Conservation (phyloP, 2,113 vertebrate species). For the Sarotherodon lohbergeri region DNA sequence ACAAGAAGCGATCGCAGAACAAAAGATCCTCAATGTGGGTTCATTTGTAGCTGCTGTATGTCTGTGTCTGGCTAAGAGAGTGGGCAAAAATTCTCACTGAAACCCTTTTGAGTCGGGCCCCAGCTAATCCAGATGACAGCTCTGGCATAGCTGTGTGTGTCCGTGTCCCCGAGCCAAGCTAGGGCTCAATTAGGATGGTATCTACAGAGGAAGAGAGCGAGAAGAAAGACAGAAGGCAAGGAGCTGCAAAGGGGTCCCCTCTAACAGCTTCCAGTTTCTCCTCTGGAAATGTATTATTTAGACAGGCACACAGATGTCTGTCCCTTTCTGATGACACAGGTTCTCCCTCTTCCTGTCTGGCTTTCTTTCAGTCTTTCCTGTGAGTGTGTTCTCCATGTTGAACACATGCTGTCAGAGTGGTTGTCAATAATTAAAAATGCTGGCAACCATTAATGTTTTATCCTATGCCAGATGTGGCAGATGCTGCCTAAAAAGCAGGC, state of each 20-base stretch:
- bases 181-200: constrained; percentile 23
- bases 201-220: neutral
- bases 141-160: constrained; percentile 11
- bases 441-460: neutral
- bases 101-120: neutral
- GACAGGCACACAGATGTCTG: constrained; percentile 14
- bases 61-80: neutral
- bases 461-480: neutral
- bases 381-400: neutral
- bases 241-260: neutral
- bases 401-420: neutral
- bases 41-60: neutral
- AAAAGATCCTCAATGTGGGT: neutral
- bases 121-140: constrained; percentile 19
- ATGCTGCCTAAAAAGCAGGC: neutral
- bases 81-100: neutral
- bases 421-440: neutral
- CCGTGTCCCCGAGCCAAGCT: constrained; percentile 20
- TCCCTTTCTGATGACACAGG: neutral
- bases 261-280: neutral
- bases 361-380: neutral
- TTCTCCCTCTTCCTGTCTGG: neutral
- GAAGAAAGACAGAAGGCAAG: neutral
- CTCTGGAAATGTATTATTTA: constrained; percentile 39
- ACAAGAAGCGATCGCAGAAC: neutral